Conservation (phyloP, 2,113 vertebrate species). For the Sinosuthora webbiana region DNA sequence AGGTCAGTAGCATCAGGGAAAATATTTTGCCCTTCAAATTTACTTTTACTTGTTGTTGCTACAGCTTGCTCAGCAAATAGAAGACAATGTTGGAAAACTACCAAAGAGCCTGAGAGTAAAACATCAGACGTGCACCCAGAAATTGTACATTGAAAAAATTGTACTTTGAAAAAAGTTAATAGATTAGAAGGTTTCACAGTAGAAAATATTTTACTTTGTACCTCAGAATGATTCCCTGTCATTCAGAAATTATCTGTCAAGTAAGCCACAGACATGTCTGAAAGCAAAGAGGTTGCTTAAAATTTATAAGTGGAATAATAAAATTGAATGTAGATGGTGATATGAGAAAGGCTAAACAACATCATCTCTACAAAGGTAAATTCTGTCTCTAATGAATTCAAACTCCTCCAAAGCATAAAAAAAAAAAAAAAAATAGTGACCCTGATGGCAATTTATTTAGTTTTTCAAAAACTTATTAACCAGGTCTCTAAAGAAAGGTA, state of each 20-base stretch:
- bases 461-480: background rate
- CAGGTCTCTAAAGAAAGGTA: background rate
- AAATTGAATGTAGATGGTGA: background rate
- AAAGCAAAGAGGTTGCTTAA: background rate
- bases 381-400: background rate
- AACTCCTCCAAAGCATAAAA: background rate
- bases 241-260: background rate
- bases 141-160: background rate
- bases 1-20: background rate
- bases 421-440: background rate
- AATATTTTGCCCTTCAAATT: slow-evolving; percentile 18
- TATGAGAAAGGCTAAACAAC: background rate
- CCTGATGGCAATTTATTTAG: background rate
- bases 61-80: slow-evolving; percentile 1
- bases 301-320: background rate
- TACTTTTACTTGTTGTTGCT: background rate
- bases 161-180: background rate
- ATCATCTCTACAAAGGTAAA: background rate
- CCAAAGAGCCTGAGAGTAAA: background rate
- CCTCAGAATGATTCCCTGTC: background rate
- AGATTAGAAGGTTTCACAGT: background rate
- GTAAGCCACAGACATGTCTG: background rate
- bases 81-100: background rate
- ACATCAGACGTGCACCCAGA: background rate
- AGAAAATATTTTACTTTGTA: background rate